Percentiles rank a stretch among this genome's conserved stretches.
These are phyloP conservation scores for Mormoops blainvillei DNA, from an alignment of 2,113 vertebrate genomes.

Conservation along the genomic window DNA sequence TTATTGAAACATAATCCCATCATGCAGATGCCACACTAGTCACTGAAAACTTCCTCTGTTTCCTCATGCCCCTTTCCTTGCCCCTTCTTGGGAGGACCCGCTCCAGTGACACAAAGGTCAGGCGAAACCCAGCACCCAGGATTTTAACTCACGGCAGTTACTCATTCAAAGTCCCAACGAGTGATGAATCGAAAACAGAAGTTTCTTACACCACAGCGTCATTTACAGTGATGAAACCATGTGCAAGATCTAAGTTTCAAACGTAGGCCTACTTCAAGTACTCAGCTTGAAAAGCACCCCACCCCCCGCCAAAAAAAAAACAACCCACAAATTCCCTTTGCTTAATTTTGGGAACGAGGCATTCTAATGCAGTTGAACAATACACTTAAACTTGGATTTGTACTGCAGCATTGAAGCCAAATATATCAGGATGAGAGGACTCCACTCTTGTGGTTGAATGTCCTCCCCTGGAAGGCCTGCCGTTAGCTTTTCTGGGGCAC, in stretches of 20 bases:
- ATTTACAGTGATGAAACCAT: background rate
- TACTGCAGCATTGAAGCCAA: background rate
- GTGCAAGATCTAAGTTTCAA: background rate
- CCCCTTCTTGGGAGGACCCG: background rate
- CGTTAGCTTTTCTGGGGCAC: background rate
- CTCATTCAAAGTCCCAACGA: background rate
- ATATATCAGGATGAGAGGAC: background rate
- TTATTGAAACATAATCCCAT: background rate
- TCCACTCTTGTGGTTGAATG: accelerated
- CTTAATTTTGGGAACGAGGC: background rate
- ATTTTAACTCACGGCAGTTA: background rate
- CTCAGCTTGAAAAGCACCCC: background rate
- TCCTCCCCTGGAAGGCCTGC: background rate
- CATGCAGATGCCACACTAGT: background rate
- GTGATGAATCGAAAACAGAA: background rate
- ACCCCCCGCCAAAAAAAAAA: background rate
- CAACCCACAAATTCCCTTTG: background rate
- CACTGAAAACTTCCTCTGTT: background rate
- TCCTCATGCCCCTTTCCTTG: background rate
- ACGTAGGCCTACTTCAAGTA: background rate
- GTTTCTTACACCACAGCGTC: background rate
- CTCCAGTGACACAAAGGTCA: background rate
- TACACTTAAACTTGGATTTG: background rate
- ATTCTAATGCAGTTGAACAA: accelerated
- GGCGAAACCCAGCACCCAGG: background rate